Evolutionary conservation across 2,888 invertebrate genomes (phyloP).

Genomic region (Lapara coniferarum): DNA sequence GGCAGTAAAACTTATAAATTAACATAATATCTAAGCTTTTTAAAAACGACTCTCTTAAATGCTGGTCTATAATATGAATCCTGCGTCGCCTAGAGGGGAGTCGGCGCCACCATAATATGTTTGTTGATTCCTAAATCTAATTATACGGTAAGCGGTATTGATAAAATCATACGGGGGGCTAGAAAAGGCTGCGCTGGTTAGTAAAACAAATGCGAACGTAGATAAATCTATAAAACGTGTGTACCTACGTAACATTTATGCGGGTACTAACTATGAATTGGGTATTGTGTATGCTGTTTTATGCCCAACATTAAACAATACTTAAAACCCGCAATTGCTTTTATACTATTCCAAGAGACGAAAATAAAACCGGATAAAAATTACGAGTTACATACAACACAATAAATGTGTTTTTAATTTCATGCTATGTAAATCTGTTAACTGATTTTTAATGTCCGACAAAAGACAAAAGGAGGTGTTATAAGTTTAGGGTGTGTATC

Average conservation of each 20-base stretch:
- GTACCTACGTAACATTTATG: neutral
- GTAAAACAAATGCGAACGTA: slow-evolving; percentile 3
- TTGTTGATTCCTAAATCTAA: neutral
- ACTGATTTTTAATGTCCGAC: no score
- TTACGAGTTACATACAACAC: neutral
- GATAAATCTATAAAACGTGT: neutral
- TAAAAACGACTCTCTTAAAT: neutral
- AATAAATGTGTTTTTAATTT: neutral
- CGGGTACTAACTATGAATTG: neutral
- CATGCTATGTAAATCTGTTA: neutral
- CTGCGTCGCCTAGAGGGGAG: neutral
- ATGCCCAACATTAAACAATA: neutral
- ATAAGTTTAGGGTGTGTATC: no score
- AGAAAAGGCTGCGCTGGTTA: neutral
- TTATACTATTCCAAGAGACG: neutral
- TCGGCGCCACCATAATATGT: neutral
- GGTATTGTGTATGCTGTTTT: slow-evolving; percentile 1
- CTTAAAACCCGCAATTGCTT: neutral
- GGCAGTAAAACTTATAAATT: no score
- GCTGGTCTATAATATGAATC: neutral
- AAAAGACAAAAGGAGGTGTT: no score
- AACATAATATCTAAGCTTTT: no score
- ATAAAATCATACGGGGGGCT: neutral
- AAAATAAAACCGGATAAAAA: slow-evolving; percentile 1
- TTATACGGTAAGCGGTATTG: neutral